Evolutionary conservation across 2,797 vertebrate species (phyloP).

Genomic region (Eulemur albifrons): DNA sequence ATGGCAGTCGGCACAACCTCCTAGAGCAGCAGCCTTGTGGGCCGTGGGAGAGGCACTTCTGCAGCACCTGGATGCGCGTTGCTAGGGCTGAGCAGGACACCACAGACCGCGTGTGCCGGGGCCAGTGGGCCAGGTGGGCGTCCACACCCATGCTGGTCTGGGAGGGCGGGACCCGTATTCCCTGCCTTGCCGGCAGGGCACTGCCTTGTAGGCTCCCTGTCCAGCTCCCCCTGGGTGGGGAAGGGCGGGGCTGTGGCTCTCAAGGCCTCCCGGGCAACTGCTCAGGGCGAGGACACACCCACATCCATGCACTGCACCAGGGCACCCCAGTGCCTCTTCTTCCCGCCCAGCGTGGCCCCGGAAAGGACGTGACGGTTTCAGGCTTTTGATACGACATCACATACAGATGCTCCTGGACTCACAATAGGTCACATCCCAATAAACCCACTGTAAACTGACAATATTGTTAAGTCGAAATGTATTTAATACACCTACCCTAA

Average conservation of each 20-base stretch:
- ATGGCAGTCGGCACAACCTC: neutral
- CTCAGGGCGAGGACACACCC: neutral
- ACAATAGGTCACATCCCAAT: neutral
- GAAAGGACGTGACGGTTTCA: neutral
- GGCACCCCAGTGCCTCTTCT: neutral
- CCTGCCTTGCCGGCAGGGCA: too few species aligned
- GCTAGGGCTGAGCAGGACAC: neutral
- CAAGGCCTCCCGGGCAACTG: neutral
- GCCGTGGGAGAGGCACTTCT: neutral
- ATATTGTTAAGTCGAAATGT: neutral
- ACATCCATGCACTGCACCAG: fast-evolving
- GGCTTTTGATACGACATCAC: neutral
- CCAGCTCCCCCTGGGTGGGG: neutral
- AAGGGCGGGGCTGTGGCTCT: neutral
- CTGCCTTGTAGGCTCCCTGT: neutral
- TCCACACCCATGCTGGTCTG: neutral
- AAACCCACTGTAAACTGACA: neutral
- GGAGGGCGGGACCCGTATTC: neutral
- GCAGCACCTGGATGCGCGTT: neutral
- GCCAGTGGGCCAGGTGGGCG: too few species aligned
- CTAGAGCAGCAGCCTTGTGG: neutral
- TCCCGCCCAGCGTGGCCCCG: neutral
- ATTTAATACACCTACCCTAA: neutral
- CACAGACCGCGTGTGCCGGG: neutral
- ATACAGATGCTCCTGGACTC: neutral